Evolutionary conservation across 2,113 vertebrate genomes (phyloP), one percentile per base, ranked within the genome.

Genomic region (Colistium nudipinnis): DNA sequence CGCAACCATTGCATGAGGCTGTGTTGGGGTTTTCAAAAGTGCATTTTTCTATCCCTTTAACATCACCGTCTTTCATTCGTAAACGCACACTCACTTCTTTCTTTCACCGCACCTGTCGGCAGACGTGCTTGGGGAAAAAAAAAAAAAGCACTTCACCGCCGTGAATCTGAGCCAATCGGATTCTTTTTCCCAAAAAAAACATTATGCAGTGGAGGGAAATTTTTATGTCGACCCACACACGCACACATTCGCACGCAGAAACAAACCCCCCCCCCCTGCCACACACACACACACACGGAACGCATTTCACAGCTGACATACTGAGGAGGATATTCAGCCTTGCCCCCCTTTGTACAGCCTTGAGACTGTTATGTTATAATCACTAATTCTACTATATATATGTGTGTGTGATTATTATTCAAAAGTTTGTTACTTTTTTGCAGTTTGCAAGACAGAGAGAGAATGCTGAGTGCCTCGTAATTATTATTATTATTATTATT

Each of bases 281-380:
- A n/a, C n/a, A n/a, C 43, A 35, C 36, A 13, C 24, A 69, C 31
- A 22, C 51, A 75, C 80, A 57, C 51, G 47, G 43, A 28, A 62
- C 62, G 81, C 78, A 61, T 64, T 62, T 71, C 80, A 63, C 62
- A 54, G 82, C 82, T 86, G 80, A 86, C 74, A 80, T 33, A 71
- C 59, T 69, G 81, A 84, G 83, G 84, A 82, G 81, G 87, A 85
- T n/a, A n/a, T 85, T 84, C 71, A 74, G 88, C 88, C 86, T 88
- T 72, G 80, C 81, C 87, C 38, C n/a, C 78, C 85, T 91, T 87
- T 88, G 89, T 93, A 91, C 90, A 91, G 89, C 87, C 88, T 91
- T 85, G 86, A 92, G 92, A 93, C 92, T 93, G 92, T 93, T 93
- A 92, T 74, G 90, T 92, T 91, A 91, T 90, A 90, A 91, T 84